Evolutionary conservation across 2,888 invertebrate genomes (phyloP).

Genomic region (Teleogryllus oceanicus): DNA sequence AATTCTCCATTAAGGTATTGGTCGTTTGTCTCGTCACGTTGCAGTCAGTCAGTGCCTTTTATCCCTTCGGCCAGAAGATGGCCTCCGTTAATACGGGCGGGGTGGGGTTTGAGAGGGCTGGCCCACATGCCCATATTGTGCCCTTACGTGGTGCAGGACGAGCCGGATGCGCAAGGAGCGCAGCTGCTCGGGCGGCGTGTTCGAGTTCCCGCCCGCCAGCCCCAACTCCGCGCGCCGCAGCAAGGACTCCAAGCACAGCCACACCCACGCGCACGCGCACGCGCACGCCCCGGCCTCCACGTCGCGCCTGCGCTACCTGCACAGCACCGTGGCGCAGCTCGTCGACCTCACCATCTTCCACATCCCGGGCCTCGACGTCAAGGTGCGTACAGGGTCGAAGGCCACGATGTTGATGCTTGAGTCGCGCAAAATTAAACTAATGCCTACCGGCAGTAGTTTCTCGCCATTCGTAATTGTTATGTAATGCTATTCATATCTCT

Average conservation of each 20-base stretch:
- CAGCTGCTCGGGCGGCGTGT: conserved; percentile 62
- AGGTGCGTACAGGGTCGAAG: conserved; percentile 53
- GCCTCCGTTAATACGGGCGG: too few species aligned
- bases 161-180: conserved; percentile 70
- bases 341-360: conserved; percentile 83
- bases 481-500: too few species aligned
- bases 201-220: conserved; percentile 56
- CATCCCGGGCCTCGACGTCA: conserved; percentile 87
- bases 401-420: too few species aligned
- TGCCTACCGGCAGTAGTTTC: too few species aligned
- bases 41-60: too few species aligned
- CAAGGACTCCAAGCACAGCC: conserved; percentile 45
- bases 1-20: too few species aligned
- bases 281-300: conserved; percentile 44
- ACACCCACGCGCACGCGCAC: conserved; percentile 40
- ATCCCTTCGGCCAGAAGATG: too few species aligned
- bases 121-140: too few species aligned
- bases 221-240: conserved; percentile 52
- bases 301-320: conserved; percentile 47
- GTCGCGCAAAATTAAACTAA: too few species aligned
- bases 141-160: conserved; percentile 42
- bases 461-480: too few species aligned
- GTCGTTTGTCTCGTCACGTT: too few species aligned
- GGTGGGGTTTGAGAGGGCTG: too few species aligned
- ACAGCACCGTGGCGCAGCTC: conserved; percentile 50